phyloP scores from a whole-genome alignment of 1,140 invertebrate genomes.

The Propsilocerus akamusi region DNA sequence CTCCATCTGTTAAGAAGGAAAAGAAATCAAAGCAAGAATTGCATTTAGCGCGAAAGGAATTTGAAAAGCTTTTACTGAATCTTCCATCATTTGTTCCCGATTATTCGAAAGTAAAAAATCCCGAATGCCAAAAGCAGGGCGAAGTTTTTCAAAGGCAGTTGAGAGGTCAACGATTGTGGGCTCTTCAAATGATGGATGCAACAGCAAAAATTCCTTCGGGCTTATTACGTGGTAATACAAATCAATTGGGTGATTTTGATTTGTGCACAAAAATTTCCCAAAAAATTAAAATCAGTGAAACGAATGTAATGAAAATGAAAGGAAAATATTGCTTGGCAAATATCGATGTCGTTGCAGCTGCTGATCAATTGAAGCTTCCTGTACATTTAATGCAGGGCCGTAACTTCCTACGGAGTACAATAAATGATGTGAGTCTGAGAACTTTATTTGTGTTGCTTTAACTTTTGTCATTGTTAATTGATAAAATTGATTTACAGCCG shows the following conservation, averaged over 20 bases:
- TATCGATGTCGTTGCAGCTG: constrained; percentile 34
- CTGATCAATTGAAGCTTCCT: constrained; percentile 30
- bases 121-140: constrained; percentile 41
- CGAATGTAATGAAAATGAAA: constrained; percentile 32
- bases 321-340: constrained; percentile 48
- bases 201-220: constrained; percentile 47
- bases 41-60: constrained; percentile 27
- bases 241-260: constrained; percentile 51
- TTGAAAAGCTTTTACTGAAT: constrained; percentile 32
- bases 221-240: constrained; percentile 43
- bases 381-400: constrained; percentile 38
- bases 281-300: constrained; percentile 30
- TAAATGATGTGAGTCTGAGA: constrained; percentile 37
- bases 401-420: constrained; percentile 34
- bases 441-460: background rate
- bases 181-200: constrained; percentile 50
- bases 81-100: constrained; percentile 44
- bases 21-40: constrained; percentile 19
- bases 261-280: constrained; percentile 38
- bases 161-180: constrained; percentile 43
- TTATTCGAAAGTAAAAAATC: constrained; percentile 37
- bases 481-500: constrained; percentile 30
- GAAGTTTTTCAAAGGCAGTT: constrained; percentile 43
- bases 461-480: too few species aligned
- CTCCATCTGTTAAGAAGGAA: constrained; percentile 7